Base-by-base conservation (phyloP, 2,797 vertebrate species). In the Microctenopoma steveboyesi region DNA sequence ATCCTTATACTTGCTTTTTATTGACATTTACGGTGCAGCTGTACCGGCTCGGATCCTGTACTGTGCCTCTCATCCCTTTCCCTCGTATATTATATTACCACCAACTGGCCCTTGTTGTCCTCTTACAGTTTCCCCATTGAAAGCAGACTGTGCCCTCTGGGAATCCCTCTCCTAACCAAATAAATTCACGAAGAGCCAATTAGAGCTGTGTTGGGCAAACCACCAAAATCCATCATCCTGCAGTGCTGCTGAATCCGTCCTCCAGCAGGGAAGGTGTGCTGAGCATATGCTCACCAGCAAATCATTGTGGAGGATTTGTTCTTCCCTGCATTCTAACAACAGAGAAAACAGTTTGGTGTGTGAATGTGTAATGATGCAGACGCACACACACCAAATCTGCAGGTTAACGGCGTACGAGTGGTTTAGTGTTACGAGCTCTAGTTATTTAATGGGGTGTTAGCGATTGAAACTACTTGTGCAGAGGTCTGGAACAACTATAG, bases 161-260 rank as follows among this genome's bases (percentile, higher is more conserved):
- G 62, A 73, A 62, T 72, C 45, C 6, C 12, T 48, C 53, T 72
- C 39, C 61, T 47, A 37, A 35, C 45, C 16, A 64, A 64, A 84
- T 80, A 62, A 62, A 83, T 69, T 72, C 65, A 80, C 64, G 55
- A 82, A 67, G 47, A 60, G 61, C 77, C 86, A 78, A 82, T 91
- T 87, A 83, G 74, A 83, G 69, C 68, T 27, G 39, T 53, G 52
- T 72, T 46, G 50, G 57, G 27, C 51, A 53, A 48, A 57, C 28
- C 18, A 57, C 66, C 33, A 57, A 45, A 80, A 86, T 91, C 73
- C 70, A 80, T 92, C 86, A 82, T 74, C 49, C 65, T 40, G 55
- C 64, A 15, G 59, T n/a, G 56, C 62, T 62, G 78, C 56, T 76
- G 30, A 75, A 52, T 58, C 47, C 27, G 51, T 68, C 69, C 56